phyloP scores from a whole-genome alignment of 2,113 vertebrate species.

The Cinclus cinclus region DNA sequence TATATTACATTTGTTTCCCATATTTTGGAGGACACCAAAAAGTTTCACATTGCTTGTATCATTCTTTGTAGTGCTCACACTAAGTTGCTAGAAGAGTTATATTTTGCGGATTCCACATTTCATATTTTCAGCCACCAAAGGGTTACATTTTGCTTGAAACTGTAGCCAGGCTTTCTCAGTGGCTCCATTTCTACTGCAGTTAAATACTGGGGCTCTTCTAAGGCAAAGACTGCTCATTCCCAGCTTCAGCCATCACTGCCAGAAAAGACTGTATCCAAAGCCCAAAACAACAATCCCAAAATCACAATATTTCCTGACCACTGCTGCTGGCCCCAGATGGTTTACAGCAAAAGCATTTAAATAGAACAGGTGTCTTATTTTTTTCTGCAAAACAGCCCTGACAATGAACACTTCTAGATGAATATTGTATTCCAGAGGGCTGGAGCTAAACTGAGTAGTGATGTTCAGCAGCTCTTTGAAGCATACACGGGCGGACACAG shows the following conservation, averaged over 20 bases:
- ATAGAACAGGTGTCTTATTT: background rate
- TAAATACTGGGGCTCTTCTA: background rate
- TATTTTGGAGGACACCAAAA: background rate
- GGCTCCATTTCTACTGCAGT: background rate
- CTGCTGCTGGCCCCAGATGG: rapidly evolving
- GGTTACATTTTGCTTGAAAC: background rate
- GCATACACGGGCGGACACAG: background rate
- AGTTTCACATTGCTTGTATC: background rate
- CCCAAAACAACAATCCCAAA: background rate
- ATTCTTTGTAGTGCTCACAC: too few species aligned
- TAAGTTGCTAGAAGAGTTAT: too few species aligned
- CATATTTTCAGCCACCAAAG: background rate
- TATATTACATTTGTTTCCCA: background rate
- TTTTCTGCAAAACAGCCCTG: background rate
- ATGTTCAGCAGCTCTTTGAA: background rate
- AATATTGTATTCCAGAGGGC: background rate
- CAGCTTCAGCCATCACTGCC: background rate
- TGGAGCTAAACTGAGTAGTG: background rate
- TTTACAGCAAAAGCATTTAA: background rate
- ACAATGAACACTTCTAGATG: background rate
- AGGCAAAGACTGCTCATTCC: background rate
- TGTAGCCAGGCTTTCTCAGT: background rate
- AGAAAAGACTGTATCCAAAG: background rate
- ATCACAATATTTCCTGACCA: background rate
- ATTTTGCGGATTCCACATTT: background rate